Evolutionary conservation across 2,113 vertebrate genomes (phyloP).

Genomic region (Manacus vitellinus): DNA sequence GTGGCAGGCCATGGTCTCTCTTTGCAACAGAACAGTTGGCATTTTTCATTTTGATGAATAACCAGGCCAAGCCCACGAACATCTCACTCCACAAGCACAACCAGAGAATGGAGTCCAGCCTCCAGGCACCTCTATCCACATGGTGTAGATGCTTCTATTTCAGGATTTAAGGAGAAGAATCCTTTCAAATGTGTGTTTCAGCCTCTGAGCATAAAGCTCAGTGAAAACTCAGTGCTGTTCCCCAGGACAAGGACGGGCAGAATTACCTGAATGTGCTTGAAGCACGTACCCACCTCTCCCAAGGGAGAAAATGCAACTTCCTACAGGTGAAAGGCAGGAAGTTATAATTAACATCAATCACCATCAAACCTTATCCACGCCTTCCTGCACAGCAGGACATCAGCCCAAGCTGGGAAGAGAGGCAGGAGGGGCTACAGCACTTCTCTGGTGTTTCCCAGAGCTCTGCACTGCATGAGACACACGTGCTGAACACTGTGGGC

Average conservation of each 20-base stretch:
- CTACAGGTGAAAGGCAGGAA: neutral
- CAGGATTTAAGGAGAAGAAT: neutral
- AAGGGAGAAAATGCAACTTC: neutral
- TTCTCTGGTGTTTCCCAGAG: neutral
- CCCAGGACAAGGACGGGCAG: neutral
- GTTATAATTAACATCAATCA: neutral
- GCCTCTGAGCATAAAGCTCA: neutral
- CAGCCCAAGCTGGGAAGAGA: neutral
- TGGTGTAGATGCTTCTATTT: neutral
- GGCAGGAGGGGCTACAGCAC: neutral
- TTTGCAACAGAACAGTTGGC: neutral
- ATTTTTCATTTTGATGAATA: neutral
- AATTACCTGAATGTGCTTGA: neutral
- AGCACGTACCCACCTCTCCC: neutral
- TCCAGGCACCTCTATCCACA: neutral
- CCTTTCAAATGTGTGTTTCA: neutral
- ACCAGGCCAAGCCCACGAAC: neutral
- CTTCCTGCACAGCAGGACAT: neutral
- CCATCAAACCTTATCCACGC: neutral
- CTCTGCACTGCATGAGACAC: neutral
- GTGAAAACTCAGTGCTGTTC: neutral
- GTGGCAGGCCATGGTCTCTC: neutral
- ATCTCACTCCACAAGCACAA: neutral
- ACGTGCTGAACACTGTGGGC: accelerated
- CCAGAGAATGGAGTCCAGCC: neutral